These are phyloP conservation scores for Prostheceraeus crozeri DNA, from an alignment of 2,888 invertebrate genomes.

Conservation along the genomic window DNA sequence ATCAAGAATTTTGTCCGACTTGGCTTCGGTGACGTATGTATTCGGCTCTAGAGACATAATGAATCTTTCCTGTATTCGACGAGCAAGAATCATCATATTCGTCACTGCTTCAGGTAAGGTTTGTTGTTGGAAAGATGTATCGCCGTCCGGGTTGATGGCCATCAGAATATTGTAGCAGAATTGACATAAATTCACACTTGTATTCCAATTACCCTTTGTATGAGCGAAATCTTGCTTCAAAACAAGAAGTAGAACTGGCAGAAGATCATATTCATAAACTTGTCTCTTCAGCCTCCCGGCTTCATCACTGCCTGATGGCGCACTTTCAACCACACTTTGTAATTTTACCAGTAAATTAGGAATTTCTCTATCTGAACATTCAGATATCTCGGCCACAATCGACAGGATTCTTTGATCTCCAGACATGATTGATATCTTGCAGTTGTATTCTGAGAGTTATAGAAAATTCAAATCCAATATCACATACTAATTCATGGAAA, in stretches of 20 bases:
- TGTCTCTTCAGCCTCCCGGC: conserved; percentile 44
- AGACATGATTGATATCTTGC: too few relatives aligned
- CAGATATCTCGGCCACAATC: too few relatives aligned
- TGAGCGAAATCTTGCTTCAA: conserved; percentile 53
- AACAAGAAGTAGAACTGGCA: conserved; percentile 49
- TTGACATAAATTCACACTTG: conserved; percentile 47
- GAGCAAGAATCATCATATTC: conserved; percentile 48
- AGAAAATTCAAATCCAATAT: too few relatives aligned
- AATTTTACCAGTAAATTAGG: background rate
- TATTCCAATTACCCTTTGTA: conserved; percentile 51
- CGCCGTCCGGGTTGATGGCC: conserved; percentile 39
- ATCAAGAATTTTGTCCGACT: conserved; percentile 19
- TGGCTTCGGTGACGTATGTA: background rate
- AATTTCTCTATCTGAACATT: too few relatives aligned
- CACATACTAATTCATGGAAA: too few relatives aligned
- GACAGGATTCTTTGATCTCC: too few relatives aligned
- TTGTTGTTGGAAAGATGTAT: conserved; percentile 44
- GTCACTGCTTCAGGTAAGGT: conserved; percentile 48
- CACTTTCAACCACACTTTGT: conserved; percentile 43
- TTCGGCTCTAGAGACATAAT: conserved; percentile 5
- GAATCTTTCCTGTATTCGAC: conserved; percentile 47
- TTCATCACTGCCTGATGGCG: conserved; percentile 44
- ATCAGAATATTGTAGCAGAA: conserved; percentile 25
- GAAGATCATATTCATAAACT: conserved; percentile 50
- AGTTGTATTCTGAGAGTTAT: too few relatives aligned